These are phyloP conservation scores for Brachionus sp. DNA, from an alignment of 1,140 invertebrate genomes.

Conservation along the genomic window DNA sequence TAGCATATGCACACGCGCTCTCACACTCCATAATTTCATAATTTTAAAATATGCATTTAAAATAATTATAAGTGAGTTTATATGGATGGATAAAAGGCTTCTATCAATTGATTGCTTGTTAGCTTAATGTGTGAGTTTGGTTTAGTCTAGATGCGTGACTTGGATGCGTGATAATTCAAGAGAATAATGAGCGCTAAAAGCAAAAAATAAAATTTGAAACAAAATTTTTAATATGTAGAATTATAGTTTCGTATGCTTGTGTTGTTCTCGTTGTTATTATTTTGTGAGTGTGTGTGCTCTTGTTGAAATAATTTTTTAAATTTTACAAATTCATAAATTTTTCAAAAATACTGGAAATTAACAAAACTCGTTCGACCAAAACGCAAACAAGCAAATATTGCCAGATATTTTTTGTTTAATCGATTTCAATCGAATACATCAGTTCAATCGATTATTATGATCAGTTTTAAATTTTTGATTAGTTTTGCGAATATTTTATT, in stretches of 20 bases:
- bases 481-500: not conserved
- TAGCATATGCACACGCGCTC: not conserved
- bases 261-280: conserved; percentile 35
- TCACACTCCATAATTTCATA: not conserved
- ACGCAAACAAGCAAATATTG: not conserved
- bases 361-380: not conserved
- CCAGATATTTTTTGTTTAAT: not conserved
- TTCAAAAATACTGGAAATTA: not conserved
- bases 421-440: not conserved
- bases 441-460: not conserved
- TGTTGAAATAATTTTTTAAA: conserved; percentile 32
- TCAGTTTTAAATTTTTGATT: not conserved
- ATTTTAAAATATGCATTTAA: not conserved
- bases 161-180: conserved; percentile 34
- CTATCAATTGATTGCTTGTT: not conserved
- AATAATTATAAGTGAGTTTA: not conserved
- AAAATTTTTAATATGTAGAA: conserved; percentile 35
- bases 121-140: not conserved
- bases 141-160: not conserved
- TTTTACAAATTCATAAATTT: conserved; percentile 23
- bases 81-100: not conserved
- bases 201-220: conserved; percentile 29
- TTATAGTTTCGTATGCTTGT: conserved; percentile 35
- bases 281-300: conserved; percentile 7
- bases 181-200: conserved; percentile 37